Base-by-base conservation (phyloP, 2,888 invertebrate genomes). In the Adelphocoris suturalis region DNA sequence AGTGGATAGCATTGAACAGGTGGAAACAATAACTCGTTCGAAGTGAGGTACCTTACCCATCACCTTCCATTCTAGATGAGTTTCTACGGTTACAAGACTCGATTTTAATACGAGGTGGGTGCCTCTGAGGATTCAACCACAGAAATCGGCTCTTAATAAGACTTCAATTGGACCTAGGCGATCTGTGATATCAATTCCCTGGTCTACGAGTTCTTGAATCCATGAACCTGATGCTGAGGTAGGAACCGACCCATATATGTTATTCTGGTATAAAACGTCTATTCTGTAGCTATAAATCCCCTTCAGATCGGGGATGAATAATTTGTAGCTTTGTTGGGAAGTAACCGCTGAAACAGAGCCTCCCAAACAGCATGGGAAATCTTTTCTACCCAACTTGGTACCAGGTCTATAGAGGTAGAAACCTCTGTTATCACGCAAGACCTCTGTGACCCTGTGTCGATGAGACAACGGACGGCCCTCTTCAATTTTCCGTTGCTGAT, bases 381-480 rank as follows among this genome's bases (percentile, higher is more conserved):
- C 48, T 82, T 82, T 82, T 82, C 82, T 82, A n/a, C n/a, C 3
- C 82, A 13, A 23, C 3, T 23, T 14, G 82, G 48, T 13, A 47
- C 48, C 82, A 82, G 48, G 5, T 48, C 52, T 9, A 82, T 11
- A 9, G 46, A 46, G 48, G 4, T 48, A 48, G 48, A 48, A 23
- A 82, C 46, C 47, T 46, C 23, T 48, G 37, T 82, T 48, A 82
- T 7, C 46, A 86, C 48, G n/a, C 61, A 86, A 16, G 86, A 86
- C 23, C 86, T 52, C 28, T 86, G 86, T 28, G 86, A 61, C 19
- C 86, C 86, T 61, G 86, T 86, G 57, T 86, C 86, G 75, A 86
- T 57, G 27, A 86, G 46, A 57, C 37, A 28, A 28, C 86, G 52
- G 23, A 86, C 86, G 16, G n/a, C 14, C 28, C 75, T 23, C 19